Percentiles rank a stretch among this genome's conserved stretches.
phyloP scores from a whole-genome alignment of 2,888 invertebrate species.

The Drosophila mulleri region DNA sequence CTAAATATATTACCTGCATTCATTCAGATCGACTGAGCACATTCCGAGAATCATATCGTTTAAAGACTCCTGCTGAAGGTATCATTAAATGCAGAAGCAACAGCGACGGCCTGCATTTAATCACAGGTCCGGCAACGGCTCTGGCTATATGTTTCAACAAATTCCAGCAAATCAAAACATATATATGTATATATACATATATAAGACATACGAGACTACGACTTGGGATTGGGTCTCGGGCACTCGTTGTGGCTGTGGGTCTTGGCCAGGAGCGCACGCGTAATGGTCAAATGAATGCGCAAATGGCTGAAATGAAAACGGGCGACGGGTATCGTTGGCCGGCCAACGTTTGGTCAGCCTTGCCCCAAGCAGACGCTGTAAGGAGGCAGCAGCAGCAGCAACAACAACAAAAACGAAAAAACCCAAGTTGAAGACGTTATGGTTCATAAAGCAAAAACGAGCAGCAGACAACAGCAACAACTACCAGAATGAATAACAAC shows the following conservation, averaged over 20 bases:
- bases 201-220: slow-evolving; percentile 7
- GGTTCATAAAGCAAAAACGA: slow-evolving; percentile 76
- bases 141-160: slow-evolving; percentile 77
- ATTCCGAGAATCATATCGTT: slow-evolving; percentile 73
- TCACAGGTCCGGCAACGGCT: slow-evolving; percentile 58
- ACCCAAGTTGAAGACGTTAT: slow-evolving; percentile 66
- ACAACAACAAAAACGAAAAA: slow-evolving; percentile 26
- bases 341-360: slow-evolving; percentile 51
- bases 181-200: slow-evolving; percentile 10
- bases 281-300: slow-evolving; percentile 74
- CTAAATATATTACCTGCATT: slow-evolving; percentile 28
- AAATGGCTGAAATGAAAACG: slow-evolving; percentile 64
- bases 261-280: slow-evolving; percentile 52
- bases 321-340: slow-evolving; percentile 22
- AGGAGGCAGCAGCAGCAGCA: slow-evolving; percentile 41
- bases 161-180: slow-evolving; percentile 75
- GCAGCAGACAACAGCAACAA: slow-evolving; percentile 39
- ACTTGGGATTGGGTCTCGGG: slow-evolving; percentile 7
- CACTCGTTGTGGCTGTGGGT: slow-evolving; percentile 9
- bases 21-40: slow-evolving; percentile 32
- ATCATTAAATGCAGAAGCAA: slow-evolving; percentile 67
- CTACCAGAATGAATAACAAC: slow-evolving; percentile 38
- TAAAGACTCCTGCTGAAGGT: slow-evolving; percentile 44
- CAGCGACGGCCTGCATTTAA: slow-evolving; percentile 63
- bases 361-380: slow-evolving; percentile 63